Conservation (phyloP, 1,140 invertebrate species). For the Planococcus citri region DNA sequence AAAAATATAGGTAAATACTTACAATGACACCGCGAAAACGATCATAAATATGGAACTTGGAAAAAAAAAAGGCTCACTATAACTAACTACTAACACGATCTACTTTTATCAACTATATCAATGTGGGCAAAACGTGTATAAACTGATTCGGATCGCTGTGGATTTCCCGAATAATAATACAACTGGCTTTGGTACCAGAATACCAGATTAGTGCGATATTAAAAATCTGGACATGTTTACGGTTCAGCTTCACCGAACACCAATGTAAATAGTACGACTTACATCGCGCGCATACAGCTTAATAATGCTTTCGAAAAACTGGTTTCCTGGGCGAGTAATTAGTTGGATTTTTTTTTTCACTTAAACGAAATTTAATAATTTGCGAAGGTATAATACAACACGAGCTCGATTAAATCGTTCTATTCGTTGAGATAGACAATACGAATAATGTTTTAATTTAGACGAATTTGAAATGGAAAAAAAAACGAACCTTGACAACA, state of each 20-base stretch:
- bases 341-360: neutral
- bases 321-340: neutral
- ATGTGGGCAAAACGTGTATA: neutral
- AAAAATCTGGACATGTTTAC: neutral
- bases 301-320: neutral
- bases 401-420: no score
- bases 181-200: neutral
- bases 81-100: no score
- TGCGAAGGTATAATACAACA: no score
- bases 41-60: no score
- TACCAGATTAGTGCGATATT: neutral
- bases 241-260: neutral
- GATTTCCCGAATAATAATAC: neutral
- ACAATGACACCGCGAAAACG: no score
- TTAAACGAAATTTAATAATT: neutral
- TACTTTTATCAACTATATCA: neutral
- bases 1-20: no score
- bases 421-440: no score
- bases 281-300: neutral
- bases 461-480: no score
- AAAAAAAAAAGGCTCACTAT: no score
- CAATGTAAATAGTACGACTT: no score
- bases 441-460: no score
- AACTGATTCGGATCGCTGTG: neutral
- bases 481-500: no score